These are phyloP conservation scores for Heteronetta atricapilla DNA, from an alignment of 2,113 vertebrate genomes.

Conservation along the genomic window DNA sequence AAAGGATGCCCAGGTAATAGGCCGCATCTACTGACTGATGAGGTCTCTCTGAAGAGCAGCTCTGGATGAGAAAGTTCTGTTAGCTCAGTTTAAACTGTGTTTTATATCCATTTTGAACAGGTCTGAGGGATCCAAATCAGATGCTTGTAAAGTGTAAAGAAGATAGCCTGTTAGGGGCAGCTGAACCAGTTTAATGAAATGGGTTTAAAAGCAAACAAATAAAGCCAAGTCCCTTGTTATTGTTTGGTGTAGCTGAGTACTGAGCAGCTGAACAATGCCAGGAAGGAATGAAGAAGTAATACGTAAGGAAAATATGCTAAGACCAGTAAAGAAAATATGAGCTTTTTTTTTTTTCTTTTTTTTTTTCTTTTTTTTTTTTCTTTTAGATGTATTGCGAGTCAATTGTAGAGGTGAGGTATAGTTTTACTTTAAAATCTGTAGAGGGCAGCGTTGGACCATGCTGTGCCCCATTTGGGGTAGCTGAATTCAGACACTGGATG, in stretches of 20 bases:
- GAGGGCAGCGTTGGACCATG: constrained; percentile 42
- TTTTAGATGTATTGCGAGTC: neutral
- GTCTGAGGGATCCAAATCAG: neutral
- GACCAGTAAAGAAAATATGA: neutral
- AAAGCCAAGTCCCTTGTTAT: neutral
- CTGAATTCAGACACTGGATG: neutral
- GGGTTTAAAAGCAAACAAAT: neutral
- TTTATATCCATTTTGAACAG: neutral
- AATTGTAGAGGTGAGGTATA: rapidly evolving
- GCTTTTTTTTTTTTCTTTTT: neutral
- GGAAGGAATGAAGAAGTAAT: neutral
- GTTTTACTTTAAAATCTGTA: neutral
- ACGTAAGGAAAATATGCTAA: neutral
- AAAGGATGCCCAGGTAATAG: neutral
- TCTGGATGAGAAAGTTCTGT: neutral
- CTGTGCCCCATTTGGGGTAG: rapidly evolving
- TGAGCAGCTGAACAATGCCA: neutral
- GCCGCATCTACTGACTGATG: neutral
- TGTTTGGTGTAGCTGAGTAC: neutral
- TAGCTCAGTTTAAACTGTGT: neutral
- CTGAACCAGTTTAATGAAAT: neutral
- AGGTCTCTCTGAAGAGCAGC: neutral
- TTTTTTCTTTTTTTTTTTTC: neutral
- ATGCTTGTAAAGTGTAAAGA: neutral
- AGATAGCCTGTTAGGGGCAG: neutral